phyloP scores from a whole-genome alignment of 2,888 invertebrate genomes.

The Diplolepis rosae region DNA sequence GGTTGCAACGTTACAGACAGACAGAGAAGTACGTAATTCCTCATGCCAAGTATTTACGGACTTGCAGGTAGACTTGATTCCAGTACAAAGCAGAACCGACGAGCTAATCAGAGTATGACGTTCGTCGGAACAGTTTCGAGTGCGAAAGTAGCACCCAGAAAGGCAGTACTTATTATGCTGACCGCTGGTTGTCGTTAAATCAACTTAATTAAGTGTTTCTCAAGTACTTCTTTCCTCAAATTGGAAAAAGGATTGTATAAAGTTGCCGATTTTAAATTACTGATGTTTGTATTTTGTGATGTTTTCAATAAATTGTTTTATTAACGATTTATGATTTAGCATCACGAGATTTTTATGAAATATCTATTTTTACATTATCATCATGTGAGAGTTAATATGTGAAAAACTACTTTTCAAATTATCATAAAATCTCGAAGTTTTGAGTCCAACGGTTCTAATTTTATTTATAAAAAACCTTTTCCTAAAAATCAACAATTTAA shows the following conservation, averaged over 20 bases:
- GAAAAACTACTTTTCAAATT: no score
- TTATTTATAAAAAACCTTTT: no score
- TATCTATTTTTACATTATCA: no score
- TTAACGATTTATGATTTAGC: no score
- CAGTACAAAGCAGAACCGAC: constrained; percentile 44
- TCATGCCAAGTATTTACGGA: constrained; percentile 24
- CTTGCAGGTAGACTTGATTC: constrained; percentile 23
- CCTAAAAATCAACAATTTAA: no score
- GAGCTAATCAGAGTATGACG: constrained; percentile 58
- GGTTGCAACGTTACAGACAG: background rate
- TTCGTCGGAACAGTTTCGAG: constrained; percentile 35
- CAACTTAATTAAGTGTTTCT: constrained; percentile 30
- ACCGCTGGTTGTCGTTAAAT: constrained; percentile 31
- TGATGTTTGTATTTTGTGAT: no score
- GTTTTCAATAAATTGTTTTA: no score
- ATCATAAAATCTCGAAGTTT: no score
- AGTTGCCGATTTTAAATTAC: background rate
- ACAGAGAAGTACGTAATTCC: constrained; percentile 20
- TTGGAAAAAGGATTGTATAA: background rate
- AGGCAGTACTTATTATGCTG: constrained; percentile 25
- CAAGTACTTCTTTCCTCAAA: constrained; percentile 11
- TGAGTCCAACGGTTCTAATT: no score
- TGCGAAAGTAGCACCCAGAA: constrained; percentile 14
- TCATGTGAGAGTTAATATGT: no score
- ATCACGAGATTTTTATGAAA: no score